Conservation (phyloP, 2,113 vertebrate species). For the Hylia prasina region DNA sequence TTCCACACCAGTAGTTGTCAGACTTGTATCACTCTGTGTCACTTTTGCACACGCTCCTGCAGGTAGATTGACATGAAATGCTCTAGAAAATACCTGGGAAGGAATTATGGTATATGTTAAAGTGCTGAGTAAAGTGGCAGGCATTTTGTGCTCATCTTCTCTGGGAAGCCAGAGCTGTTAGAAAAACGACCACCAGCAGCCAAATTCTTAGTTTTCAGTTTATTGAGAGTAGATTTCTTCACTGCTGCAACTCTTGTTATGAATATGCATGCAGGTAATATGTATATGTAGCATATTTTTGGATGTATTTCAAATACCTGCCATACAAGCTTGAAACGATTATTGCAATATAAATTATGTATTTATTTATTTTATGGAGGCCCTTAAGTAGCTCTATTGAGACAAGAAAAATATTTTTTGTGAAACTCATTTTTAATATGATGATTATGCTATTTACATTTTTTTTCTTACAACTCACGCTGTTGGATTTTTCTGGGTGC, state of each 20-base stretch:
- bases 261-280: background rate
- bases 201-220: background rate
- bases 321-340: background rate
- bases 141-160: conserved; percentile 59
- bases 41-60: conserved; percentile 75
- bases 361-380: background rate
- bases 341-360: background rate
- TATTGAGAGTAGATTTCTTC: background rate
- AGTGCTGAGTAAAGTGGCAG: conserved; percentile 61
- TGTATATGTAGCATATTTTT: background rate
- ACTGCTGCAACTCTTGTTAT: background rate
- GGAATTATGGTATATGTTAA: conserved; percentile 67
- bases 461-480: background rate
- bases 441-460: background rate
- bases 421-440: background rate
- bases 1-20: conserved; percentile 59
- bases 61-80: conserved; percentile 73
- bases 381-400: background rate
- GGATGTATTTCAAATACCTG: background rate
- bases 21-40: conserved; percentile 69
- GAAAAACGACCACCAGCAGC: background rate
- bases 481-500: background rate
- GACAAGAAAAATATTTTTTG: background rate
- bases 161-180: background rate
- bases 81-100: conserved; percentile 72